Evolutionary conservation across 2,113 vertebrate genomes (phyloP).

Genomic region (Leucopsar rothschildi): DNA sequence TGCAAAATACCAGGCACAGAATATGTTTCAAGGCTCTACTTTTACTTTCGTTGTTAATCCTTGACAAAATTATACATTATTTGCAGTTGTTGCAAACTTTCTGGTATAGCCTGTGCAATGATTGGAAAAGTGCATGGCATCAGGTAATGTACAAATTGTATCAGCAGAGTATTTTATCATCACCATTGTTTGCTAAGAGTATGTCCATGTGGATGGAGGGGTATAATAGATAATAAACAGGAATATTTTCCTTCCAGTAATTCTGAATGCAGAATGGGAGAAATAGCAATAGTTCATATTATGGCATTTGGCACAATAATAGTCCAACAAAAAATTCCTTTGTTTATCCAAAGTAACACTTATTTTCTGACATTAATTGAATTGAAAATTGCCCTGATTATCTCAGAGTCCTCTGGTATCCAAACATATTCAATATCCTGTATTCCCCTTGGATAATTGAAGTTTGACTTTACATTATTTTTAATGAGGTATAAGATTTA

Average conservation of each 20-base stretch:
- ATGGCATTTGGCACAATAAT: not conserved
- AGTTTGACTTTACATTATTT: conserved; percentile 18
- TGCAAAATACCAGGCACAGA: not conserved
- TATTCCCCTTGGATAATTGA: conserved; percentile 23
- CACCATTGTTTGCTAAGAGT: not conserved
- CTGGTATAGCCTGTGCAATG: not conserved
- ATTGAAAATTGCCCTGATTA: conserved; percentile 22
- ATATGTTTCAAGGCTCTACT: not conserved
- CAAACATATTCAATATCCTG: not conserved
- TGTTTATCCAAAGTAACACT: conserved; percentile 1
- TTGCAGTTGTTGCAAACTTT: not conserved
- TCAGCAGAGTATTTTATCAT: not conserved
- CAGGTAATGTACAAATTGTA: not conserved
- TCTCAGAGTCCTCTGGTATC: not conserved
- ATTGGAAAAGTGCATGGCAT: not conserved
- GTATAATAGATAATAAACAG: not conserved
- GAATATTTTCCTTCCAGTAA: not conserved
- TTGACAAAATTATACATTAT: not conserved
- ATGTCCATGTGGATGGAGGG: not conserved
- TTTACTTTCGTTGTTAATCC: not conserved
- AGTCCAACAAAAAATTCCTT: not conserved
- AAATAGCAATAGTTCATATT: not conserved
- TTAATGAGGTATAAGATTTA: conserved; percentile 49
- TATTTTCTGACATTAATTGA: not conserved
- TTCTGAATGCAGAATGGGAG: not conserved